Percentiles rank a stretch among this genome's conserved stretches.
phyloP scores from a whole-genome alignment of 2,888 invertebrate species.

The Cylloceria caligata region DNA sequence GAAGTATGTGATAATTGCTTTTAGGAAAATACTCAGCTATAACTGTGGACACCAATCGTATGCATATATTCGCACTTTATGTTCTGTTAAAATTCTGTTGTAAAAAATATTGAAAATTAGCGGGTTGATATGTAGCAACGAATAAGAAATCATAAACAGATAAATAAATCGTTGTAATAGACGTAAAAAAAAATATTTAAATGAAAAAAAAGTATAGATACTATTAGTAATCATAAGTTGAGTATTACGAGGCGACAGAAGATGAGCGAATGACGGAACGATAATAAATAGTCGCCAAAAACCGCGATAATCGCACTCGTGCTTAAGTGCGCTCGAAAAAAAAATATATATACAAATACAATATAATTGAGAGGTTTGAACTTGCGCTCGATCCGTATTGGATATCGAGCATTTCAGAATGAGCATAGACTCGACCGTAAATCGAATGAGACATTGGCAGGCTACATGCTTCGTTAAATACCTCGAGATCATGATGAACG shows the following conservation, averaged over 20 bases:
- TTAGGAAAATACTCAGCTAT: constrained; percentile 82
- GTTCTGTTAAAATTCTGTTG: constrained; percentile 33
- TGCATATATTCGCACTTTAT: constrained; percentile 54
- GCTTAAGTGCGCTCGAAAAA: constrained; percentile 30
- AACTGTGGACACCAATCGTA: constrained; percentile 82
- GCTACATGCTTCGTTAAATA: constrained; percentile 69
- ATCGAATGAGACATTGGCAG: constrained; percentile 68
- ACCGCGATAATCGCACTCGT: constrained; percentile 27
- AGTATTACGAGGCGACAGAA: constrained; percentile 23
- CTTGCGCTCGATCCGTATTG: constrained; percentile 13
- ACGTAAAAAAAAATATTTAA: constrained; percentile 17
- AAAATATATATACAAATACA: constrained; percentile 30
- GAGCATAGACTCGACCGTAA: constrained; percentile 64
- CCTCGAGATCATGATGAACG: constrained; percentile 67
- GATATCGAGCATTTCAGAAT: constrained; percentile 56
- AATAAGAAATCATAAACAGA: constrained; percentile 8
- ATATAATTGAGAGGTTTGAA: constrained; percentile 38
- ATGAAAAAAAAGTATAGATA: constrained; percentile 9
- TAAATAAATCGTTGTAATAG: constrained; percentile 7
- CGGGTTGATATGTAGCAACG: constrained; percentile 14
- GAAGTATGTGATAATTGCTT: constrained; percentile 30
- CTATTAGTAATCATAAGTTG: constrained; percentile 25
- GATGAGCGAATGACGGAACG: constrained; percentile 4
- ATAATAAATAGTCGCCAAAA: constrained; percentile 18
- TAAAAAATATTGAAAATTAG: constrained; percentile 28